Base-by-base conservation (phyloP, 1,140 invertebrate species). In the Drosophila parabipectinata region DNA sequence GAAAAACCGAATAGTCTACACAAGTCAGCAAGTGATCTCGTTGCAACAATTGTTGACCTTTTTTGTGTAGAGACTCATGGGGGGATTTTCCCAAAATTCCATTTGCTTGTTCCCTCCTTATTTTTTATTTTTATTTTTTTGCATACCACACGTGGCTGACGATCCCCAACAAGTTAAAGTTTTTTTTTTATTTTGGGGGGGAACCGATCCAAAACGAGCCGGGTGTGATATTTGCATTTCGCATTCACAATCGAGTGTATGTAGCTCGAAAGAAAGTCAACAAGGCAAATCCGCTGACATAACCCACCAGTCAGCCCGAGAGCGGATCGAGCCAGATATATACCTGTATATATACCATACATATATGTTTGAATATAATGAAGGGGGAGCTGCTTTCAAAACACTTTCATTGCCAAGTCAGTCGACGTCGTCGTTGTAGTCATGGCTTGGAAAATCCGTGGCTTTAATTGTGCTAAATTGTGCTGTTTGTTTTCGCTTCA, bases 201-300 rank as follows among this genome's bases (percentile, higher is more conserved):
- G 24, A 59, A 59, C 28, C 57, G 51, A 53, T 28, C 55, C 15
- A 57, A 18, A 10, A 28, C 34, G 32, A 44, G 63, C 50, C 59
- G 47, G 60, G 45, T 64, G 63, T 45, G 41, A 44, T 77, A 85
- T 84, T 84, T 85, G 78, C 82, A 87, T 87, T 78, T 80, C 68
- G 68, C 58, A 73, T 73, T 73, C 68, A 73, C 34, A 21, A 45
- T 52, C 30, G 64, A 63, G 56, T 28, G 30, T 26, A 53, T 66
- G 54, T 56, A 56, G 54, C 61, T 72, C 45, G 67, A 87, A 87
- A 87, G 82, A 87, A 87, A 87, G 82, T 87, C 82, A 87, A 88
- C 71, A 88, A 85, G 53, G 58, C 56, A 47, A 56, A 58, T 77
- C 34, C 47, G 67, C 77, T 87, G 82, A 87, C 82, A 88, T 87